These are phyloP conservation scores for Eumeta japonica DNA, from an alignment of 1,140 invertebrate species.

Conservation along the genomic window DNA sequence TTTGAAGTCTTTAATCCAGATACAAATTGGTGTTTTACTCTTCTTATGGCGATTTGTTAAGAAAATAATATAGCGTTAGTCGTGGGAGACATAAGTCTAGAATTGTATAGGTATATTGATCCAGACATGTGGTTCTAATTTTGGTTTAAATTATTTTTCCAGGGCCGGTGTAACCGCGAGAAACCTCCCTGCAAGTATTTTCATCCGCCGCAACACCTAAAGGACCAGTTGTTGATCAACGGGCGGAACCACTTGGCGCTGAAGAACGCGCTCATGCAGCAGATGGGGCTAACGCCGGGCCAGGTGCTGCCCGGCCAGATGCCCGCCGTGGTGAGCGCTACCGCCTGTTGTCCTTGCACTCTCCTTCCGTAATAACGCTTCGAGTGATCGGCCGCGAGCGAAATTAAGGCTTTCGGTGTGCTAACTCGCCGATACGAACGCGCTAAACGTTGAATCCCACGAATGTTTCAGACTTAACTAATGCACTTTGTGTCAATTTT, in stretches of 20 bases:
- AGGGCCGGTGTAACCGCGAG: constrained; percentile 99
- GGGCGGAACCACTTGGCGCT: constrained; percentile 98
- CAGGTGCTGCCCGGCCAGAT: constrained; percentile 89
- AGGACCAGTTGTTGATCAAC: constrained; percentile 99
- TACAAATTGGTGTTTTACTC: no score
- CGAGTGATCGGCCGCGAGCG: constrained; percentile 53
- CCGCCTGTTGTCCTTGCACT: constrained; percentile 8
- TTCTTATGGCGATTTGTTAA: no score
- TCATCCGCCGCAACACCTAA: constrained; percentile 98
- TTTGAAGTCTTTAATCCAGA: no score
- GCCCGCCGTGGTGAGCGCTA: constrained; percentile 81
- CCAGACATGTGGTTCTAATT: background rate
- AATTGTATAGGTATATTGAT: no score
- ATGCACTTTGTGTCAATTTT: no score
- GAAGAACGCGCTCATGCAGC: constrained; percentile 94
- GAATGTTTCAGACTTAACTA: no score
- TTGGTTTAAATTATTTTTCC: constrained; percentile 34
- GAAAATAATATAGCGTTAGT: no score
- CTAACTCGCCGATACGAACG: no score
- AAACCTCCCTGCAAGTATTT: constrained; percentile 99
- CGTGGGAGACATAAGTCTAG: no score
- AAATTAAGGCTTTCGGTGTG: constrained; percentile 52
- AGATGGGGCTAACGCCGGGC: constrained; percentile 87
- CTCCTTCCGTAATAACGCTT: constrained; percentile 26
- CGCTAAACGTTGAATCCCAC: no score